phyloP scores from a whole-genome alignment of 2,113 vertebrate species.

The Ophiodon elongatus region DNA sequence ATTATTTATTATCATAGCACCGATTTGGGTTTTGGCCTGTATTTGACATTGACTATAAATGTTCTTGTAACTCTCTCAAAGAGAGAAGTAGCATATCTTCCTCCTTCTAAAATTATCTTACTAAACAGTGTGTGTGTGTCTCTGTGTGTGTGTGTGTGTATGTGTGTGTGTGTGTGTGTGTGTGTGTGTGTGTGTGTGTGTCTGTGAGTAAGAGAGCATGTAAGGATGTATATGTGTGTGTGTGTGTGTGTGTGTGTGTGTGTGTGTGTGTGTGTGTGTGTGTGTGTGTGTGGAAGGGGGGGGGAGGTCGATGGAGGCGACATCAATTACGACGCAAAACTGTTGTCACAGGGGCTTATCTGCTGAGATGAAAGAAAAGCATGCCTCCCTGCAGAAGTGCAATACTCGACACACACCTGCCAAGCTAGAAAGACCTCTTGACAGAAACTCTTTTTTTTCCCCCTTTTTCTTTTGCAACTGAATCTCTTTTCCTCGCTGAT shows the following conservation, averaged over 20 bases:
- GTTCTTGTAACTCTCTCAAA: constrained; percentile 34
- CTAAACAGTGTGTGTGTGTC: constrained; percentile 4
- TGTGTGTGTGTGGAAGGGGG: too few relatives aligned
- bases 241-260: neutral
- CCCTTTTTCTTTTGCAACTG: constrained; percentile 26
- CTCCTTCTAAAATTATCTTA: constrained; percentile 23
- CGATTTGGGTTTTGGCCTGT: constrained; percentile 16
- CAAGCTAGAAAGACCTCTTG: constrained; percentile 64
- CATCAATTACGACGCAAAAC: constrained; percentile 77
- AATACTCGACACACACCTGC: constrained; percentile 61
- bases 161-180: neutral
- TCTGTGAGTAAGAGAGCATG: neutral
- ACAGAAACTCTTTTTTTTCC: constrained; percentile 52
- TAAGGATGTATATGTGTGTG: neutral
- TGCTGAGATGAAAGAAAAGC: constrained; percentile 69
- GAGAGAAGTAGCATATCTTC: constrained; percentile 9
- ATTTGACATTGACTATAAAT: constrained; percentile 43
- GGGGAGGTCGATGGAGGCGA: constrained; percentile 1
- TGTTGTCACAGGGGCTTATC: constrained; percentile 73
- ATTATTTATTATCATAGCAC: neutral
- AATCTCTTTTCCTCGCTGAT: constrained; percentile 54
- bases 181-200: constrained; percentile 14
- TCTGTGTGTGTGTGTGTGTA: neutral
- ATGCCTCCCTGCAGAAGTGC: constrained; percentile 57
- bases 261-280: constrained; percentile 12